Conservation (phyloP, 2,888 invertebrate species). For the Habrosyne pyritoides region DNA sequence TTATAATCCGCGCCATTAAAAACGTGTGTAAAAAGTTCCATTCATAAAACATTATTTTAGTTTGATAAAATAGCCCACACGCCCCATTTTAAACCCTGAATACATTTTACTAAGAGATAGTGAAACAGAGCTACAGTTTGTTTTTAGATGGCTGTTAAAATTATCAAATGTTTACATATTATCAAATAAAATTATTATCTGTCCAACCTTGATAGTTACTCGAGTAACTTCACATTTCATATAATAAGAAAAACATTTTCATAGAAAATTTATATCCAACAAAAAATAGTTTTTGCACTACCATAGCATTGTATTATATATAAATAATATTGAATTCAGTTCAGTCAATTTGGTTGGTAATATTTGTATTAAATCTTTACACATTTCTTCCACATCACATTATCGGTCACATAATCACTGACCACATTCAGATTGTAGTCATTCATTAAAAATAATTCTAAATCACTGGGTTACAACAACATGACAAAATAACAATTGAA, state of each 20-base stretch:
- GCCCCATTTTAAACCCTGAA: not conserved
- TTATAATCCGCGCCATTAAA: not conserved
- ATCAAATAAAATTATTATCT: not conserved
- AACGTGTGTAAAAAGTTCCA: not conserved
- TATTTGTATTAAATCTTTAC: not conserved
- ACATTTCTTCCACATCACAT: not conserved
- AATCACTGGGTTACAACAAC: not conserved
- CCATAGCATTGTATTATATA: not conserved
- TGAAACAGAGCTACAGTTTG: slow-evolving; percentile 4
- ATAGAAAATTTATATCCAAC: not conserved
- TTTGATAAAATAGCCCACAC: not conserved
- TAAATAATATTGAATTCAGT: not conserved
- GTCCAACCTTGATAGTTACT: not conserved
- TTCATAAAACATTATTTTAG: not conserved
- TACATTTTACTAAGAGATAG: slow-evolving; percentile 4
- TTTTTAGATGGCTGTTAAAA: slow-evolving; percentile 8
- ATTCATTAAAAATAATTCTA: not conserved
- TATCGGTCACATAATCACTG: not conserved
- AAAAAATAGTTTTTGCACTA: not conserved
- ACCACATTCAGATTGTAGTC: no score
- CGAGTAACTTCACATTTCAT: not conserved
- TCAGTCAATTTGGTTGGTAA: not conserved
- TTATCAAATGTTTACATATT: not conserved
- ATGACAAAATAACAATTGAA: slow-evolving; percentile 15
- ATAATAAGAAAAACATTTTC: not conserved